phyloP scores from a whole-genome alignment of 2,797 vertebrate species.

The Pipistrellus kuhlii region DNA sequence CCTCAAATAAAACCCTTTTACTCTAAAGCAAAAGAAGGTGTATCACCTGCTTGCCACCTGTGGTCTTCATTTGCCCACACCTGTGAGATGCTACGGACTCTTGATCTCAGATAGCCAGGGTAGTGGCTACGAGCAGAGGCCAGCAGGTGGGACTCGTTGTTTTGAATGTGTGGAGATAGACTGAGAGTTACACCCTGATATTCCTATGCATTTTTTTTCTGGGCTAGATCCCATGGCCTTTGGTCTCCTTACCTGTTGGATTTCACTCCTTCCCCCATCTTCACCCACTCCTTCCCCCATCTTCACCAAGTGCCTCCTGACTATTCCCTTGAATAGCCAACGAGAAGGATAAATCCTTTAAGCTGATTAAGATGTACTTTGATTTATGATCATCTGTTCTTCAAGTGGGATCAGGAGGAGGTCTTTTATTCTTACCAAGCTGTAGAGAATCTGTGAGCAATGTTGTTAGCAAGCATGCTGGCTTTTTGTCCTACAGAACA shows the following conservation, averaged over 20 bases:
- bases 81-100: not conserved
- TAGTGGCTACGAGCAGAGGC: not conserved
- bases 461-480: not conserved
- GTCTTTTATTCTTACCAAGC: not conserved
- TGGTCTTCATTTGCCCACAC: not conserved
- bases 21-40: not conserved
- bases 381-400: slow-evolving; percentile 3
- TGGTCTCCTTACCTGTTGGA: not conserved
- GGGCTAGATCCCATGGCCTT: not conserved
- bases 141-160: not conserved
- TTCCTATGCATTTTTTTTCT: not conserved
- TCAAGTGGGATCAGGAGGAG: not conserved
- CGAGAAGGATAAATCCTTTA: not conserved
- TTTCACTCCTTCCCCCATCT: not conserved
- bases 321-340: not conserved
- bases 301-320: not conserved
- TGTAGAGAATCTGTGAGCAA: not conserved
- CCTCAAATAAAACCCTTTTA: not conserved
- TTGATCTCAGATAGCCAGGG: not conserved
- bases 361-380: slow-evolving; percentile 12
- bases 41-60: not conserved
- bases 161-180: not conserved
- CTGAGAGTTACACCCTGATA: not conserved
- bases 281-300: not conserved
- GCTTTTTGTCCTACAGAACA: not conserved